Conservation (phyloP, 2,113 vertebrate species). For the Oryzias celebensis region DNA sequence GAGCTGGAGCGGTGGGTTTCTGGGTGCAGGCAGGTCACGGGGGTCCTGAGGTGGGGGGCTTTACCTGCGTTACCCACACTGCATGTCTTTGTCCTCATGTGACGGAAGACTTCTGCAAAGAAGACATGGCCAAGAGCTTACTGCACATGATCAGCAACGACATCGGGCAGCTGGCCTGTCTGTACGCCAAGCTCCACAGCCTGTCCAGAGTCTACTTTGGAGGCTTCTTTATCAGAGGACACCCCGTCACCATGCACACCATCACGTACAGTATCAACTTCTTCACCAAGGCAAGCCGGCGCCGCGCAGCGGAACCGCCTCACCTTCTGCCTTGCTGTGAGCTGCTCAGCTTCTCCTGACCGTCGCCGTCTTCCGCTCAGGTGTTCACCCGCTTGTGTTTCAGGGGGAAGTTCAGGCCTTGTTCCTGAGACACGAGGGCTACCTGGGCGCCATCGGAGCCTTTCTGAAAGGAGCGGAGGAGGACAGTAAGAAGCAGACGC, state of each 20-base stretch:
- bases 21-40: too few species aligned
- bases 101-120: slow-evolving; percentile 89
- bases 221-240: slow-evolving; percentile 96
- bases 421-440: slow-evolving; percentile 97
- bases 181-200: slow-evolving; percentile 90
- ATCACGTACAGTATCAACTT: slow-evolving; percentile 99
- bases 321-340: not conserved
- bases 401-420: slow-evolving; percentile 98
- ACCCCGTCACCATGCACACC: slow-evolving; percentile 97
- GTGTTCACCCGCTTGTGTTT: not conserved
- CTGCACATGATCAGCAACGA: slow-evolving; percentile 99
- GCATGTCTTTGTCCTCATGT: not conserved
- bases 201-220: slow-evolving; percentile 93
- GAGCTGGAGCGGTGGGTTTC: too few species aligned
- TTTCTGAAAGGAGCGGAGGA: slow-evolving; percentile 98
- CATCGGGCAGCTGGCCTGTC: slow-evolving; percentile 96
- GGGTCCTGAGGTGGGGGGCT: too few species aligned
- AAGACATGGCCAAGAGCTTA: slow-evolving; percentile 97
- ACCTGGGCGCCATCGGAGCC: slow-evolving; percentile 95
- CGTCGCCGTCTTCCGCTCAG: not conserved
- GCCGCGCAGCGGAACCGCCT: not conserved
- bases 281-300: slow-evolving; percentile 90
- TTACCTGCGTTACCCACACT: too few species aligned
- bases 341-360: not conserved
- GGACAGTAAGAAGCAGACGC: slow-evolving; percentile 85